Evolutionary conservation across 2,113 vertebrate genomes (phyloP), one percentile per base, ranked within the genome.

Genomic region (Perccottus glenii): DNA sequence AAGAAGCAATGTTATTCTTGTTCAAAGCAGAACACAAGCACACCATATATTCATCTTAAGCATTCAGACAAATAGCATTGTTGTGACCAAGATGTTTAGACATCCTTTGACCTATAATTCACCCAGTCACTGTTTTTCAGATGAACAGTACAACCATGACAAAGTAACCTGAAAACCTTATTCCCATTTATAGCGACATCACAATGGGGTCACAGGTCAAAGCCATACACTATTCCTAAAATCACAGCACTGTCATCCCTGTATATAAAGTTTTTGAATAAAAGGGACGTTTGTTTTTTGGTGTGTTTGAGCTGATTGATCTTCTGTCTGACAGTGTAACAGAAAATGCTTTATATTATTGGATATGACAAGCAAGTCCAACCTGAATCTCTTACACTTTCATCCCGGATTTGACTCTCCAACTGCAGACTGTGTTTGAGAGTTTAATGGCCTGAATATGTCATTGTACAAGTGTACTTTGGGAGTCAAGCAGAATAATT

Each of bases 401-500:
- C 27, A 79, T 84, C 67, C 45, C 62, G 61, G 66, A 78, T 77
- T 63, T 71, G 56, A 78, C 49, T 73, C 52, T 70, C 47, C 11
- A 9, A 60, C 48, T 70, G 58, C 66, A 73, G 51, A 60, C 70
- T 63, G 38, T 7, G 56, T 75, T 63, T 60, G 38, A 69, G 51
- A 64, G 48, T 75, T 67, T 67, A 51, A 32, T 79, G 85, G 49
- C 82, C 80, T 82, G 32, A 82, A 75, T 84, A 57, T 84, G 84
- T 89, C 80, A 72, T 45, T 45, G 38, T 14, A 62, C 15, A 16
- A 50, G n/a, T 49, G 47, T 49, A 16, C 14, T 66, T 73, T 50
- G 10, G 9, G 35, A 63, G 60, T 65, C 67, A 67, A 58, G 66
- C 55, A 43, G 14, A 2, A 33, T 11, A 40, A 11, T 60, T 67